Evolutionary conservation across 2,888 invertebrate genomes (phyloP), one percentile per base, ranked within the genome.

Genomic region (Micropterix aruncella): DNA sequence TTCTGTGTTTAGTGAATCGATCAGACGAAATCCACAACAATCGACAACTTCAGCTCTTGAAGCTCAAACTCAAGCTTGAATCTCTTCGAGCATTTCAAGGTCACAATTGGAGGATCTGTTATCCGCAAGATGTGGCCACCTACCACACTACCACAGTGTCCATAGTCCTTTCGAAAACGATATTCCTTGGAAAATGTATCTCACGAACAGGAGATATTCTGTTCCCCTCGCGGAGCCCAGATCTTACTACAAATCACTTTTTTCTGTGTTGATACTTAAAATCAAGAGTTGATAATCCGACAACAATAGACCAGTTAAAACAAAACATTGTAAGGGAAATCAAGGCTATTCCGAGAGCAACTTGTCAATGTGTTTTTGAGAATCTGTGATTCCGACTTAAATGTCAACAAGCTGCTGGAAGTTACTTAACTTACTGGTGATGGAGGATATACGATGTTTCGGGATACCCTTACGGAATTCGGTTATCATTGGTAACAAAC

Each of bases 141-240:
- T 27, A n/a, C n/a, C 36, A 27, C n/a, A 27, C 36, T 27, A 27
- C 36, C n/a, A 27, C 36, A n/a, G n/a, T 27, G 36, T 27, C 36
- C 36, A 27, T 27, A 27, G 36, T 9, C 36, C 7, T 27, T 7
- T 27, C n/a, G n/a, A 27, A n/a, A 7, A n/a, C 7, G 7, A 27
- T 27, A n/a, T 27, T 27, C n/a, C 36, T n/a, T n/a, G n/a, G n/a
- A n/a, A n/a, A n/a, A 27, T n/a, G 7, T n/a, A 27, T 27, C 7
- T 27, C 36, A 27, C 36, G 36, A 27, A 7, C 7, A 27, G 36
- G 36, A 27, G 36, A 27, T n/a, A 27, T 27, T 27, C 36, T 9
- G 36, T 27, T 7, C n/a, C 36, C 36, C 7, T n/a, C 36, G n/a
- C 36, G 7, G n/a, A 27, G 36, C 36, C 36, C 36, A 27, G 36